phyloP scores from a whole-genome alignment of 2,797 vertebrate genomes.

The Sphaeramia orbicularis region DNA sequence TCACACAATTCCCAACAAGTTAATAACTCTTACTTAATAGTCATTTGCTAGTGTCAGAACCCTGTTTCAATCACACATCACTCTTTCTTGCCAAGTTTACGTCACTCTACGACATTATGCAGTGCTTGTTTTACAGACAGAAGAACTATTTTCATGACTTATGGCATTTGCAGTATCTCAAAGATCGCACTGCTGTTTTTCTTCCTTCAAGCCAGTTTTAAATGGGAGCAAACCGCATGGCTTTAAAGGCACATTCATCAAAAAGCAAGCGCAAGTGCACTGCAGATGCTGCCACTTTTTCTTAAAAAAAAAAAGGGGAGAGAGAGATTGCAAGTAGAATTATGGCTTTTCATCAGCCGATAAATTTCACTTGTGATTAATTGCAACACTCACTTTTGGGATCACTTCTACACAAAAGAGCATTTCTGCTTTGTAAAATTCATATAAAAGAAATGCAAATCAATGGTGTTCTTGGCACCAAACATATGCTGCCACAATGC shows the following conservation, averaged over 20 bases:
- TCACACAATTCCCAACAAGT: slow-evolving; percentile 38
- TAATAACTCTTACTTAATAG: slow-evolving; percentile 60
- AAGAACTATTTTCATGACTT: slow-evolving; percentile 86
- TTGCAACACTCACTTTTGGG: slow-evolving; percentile 91
- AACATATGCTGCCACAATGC: slow-evolving; percentile 91
- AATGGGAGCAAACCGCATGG: slow-evolving; percentile 87
- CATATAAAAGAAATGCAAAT: slow-evolving; percentile 92
- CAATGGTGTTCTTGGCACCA: slow-evolving; percentile 91
- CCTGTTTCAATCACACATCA: slow-evolving; percentile 58
- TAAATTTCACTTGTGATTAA: slow-evolving; percentile 93
- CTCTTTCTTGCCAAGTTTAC: slow-evolving; percentile 49
- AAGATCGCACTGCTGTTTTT: slow-evolving; percentile 85
- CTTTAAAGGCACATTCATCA: slow-evolving; percentile 91
- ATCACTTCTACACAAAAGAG: slow-evolving; percentile 89
- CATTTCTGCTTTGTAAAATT: slow-evolving; percentile 90
- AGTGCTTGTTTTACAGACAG: slow-evolving; percentile 82
- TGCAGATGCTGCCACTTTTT: slow-evolving; percentile 89
- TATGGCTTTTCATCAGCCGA: slow-evolving; percentile 91
- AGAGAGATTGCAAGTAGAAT: slow-evolving; percentile 86
- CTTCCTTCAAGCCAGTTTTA: slow-evolving; percentile 86
- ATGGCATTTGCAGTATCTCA: slow-evolving; percentile 86
- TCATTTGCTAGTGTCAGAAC: slow-evolving; percentile 47
- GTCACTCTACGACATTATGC: slow-evolving; percentile 68
- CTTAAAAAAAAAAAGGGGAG: slow-evolving; percentile 68
- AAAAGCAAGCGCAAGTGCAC: slow-evolving; percentile 77